A percentile compares a stretch with the other conserved stretches of the same genome.
Conservation (phyloP, 2,797 vertebrate species). For the Pelochelys cantorii region DNA sequence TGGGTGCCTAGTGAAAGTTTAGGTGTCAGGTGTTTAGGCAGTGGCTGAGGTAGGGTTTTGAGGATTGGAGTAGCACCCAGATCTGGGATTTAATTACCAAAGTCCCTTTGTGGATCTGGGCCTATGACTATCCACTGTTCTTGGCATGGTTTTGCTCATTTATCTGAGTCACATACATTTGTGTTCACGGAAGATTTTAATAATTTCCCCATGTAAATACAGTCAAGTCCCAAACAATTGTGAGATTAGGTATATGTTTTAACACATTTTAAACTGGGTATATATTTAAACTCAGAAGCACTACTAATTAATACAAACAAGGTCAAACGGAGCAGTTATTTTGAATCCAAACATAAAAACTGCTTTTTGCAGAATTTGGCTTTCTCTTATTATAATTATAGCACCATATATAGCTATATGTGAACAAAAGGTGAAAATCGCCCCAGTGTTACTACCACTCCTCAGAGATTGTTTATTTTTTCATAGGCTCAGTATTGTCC, state of each 20-base stretch:
- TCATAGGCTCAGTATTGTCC: background rate
- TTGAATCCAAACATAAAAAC: background rate
- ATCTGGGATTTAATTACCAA: too few relatives aligned
- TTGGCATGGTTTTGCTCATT: background rate
- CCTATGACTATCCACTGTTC: background rate
- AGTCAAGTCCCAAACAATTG: background rate
- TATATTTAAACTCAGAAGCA: background rate
- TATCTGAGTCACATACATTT: background rate
- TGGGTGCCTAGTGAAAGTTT: too few relatives aligned
- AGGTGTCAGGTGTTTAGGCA: too few relatives aligned
- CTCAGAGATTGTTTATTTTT: background rate
- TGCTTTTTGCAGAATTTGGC: background rate
- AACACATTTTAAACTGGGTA: background rate
- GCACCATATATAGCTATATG: too few relatives aligned
- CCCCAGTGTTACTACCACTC: background rate
- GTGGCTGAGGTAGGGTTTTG: too few relatives aligned
- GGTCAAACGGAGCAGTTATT: background rate
- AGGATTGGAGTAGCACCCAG: too few relatives aligned
- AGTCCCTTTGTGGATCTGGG: too few relatives aligned
- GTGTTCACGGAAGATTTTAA: background rate
- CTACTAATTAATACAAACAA: background rate
- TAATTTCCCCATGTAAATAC: constrained; percentile 1
- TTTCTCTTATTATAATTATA: background rate
- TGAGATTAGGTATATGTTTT: background rate
- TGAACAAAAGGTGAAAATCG: background rate